These are phyloP conservation scores for Phyllopteryx taeniolatus DNA, from an alignment of 2,113 vertebrate species.

Conservation along the genomic window DNA sequence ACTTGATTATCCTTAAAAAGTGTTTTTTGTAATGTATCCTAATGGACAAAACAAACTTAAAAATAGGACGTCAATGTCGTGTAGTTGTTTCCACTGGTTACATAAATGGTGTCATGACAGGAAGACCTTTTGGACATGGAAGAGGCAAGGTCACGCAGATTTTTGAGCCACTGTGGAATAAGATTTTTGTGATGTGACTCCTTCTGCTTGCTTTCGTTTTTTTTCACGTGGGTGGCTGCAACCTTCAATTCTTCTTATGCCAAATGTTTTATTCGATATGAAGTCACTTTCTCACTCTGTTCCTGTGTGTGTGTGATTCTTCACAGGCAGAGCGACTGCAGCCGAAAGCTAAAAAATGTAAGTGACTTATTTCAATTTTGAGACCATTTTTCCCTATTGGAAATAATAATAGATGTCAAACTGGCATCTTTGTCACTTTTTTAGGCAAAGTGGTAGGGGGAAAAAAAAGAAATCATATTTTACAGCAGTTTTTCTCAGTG, in stretches of 20 bases:
- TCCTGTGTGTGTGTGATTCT: constrained; percentile 22
- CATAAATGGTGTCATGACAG: neutral
- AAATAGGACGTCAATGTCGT: neutral
- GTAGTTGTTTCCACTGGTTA: neutral
- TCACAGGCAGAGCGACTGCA: constrained; percentile 82
- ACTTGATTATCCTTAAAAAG: neutral
- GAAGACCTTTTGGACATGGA: neutral
- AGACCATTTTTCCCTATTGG: constrained; percentile 20
- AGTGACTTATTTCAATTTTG: constrained; percentile 66
- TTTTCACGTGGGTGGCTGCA: neutral
- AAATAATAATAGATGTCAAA: too few relatives aligned
- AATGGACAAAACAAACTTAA: neutral
- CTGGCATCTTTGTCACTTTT: too few relatives aligned
- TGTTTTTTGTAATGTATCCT: neutral
- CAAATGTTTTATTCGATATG: constrained; percentile 13
- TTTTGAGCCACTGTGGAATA: neutral
- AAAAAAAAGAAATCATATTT: neutral
- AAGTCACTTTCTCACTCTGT: constrained; percentile 21
- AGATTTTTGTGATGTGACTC: neutral
- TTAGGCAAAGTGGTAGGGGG: neutral
- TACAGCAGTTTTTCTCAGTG: neutral
- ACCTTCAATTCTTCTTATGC: constrained; percentile 11
- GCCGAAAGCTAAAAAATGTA: constrained; percentile 93
- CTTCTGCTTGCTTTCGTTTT: too few relatives aligned
- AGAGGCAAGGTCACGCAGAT: neutral